Conservation (phyloP, 2,113 vertebrate species). For the Glaucidium brasilianum region DNA sequence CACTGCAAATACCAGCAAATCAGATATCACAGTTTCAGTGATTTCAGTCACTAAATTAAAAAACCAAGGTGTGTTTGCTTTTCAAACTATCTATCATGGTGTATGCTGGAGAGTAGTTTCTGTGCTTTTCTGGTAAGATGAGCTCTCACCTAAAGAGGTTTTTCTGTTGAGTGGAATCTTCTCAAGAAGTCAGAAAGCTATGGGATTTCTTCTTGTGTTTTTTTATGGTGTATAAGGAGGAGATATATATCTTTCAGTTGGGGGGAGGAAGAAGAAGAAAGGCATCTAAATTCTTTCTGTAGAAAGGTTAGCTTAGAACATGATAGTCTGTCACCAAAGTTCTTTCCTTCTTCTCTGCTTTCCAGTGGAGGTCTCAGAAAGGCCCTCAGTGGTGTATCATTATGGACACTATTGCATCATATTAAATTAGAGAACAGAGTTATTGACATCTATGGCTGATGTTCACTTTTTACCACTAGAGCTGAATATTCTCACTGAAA, state of each 20-base stretch:
- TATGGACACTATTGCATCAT: not conserved
- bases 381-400: not conserved
- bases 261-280: not conserved
- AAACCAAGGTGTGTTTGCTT: not conserved
- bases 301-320: not conserved
- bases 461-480: not conserved
- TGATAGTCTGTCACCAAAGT: not conserved
- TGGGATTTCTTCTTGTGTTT: not conserved
- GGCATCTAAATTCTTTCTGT: not conserved
- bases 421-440: not conserved
- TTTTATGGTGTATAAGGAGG: not conserved
- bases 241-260: not conserved
- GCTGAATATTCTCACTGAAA: not conserved
- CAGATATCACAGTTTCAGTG: not conserved
- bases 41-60: not conserved
- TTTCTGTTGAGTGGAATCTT: not conserved
- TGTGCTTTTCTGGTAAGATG: not conserved
- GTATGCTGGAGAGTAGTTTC: not conserved
- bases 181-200: not conserved
- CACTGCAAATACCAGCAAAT: not conserved
- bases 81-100: not conserved
- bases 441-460: not conserved
- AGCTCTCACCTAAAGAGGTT: not conserved
- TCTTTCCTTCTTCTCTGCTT: not conserved
- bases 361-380: not conserved